Base-by-base conservation (phyloP, 2,888 invertebrate genomes). In the Atrina japonica region DNA sequence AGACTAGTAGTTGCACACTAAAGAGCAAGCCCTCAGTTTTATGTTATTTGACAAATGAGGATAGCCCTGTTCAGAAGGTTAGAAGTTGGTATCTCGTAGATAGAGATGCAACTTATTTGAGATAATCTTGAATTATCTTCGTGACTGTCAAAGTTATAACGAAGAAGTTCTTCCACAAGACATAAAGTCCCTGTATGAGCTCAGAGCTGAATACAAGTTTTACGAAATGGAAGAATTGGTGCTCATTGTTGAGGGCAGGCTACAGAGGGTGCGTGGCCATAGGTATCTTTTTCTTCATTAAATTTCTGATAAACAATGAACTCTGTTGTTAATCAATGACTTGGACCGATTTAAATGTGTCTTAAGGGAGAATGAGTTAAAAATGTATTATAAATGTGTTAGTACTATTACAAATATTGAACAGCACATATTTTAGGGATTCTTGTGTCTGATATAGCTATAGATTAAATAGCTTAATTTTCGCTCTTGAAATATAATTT, bases 1-100 rank as follows among this genome's bases (percentile, higher is more conserved):
- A 47, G 0, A 47, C 47, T 7, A 47, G 47, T 47, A 7, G 47
- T 47, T 7, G 16, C n/a, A 47, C n/a, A 7, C 21, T 47, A n/a
- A 47, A 47, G 47, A n/a, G 47, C 6, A 47, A 47, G 47, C n/a
- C 47, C 47, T 47, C 47, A 7, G 18, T 47, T 16, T 21, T 47
- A n/a, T 7, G 14, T 6, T 18, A 21, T 7, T 18, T 47, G 18
- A 47, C 21, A 16, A n/a, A 47, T 21, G 47, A 47, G 6, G 47
- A 47, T 47, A 21, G 47, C 47, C 47, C 47, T 6, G n/a, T 47
- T 1, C 7, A 47, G 21, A 47, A 21, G 21, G 1, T 47, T 16
- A 16, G 21, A 18, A 21, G 47, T 18, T 21, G 47, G 18, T 21
- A 47, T 47, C 14, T 47, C 6, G 11, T 47, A 6, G 47, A 47